Conservation (phyloP, 2,797 vertebrate genomes). For the Pseudochirops corinnae region DNA sequence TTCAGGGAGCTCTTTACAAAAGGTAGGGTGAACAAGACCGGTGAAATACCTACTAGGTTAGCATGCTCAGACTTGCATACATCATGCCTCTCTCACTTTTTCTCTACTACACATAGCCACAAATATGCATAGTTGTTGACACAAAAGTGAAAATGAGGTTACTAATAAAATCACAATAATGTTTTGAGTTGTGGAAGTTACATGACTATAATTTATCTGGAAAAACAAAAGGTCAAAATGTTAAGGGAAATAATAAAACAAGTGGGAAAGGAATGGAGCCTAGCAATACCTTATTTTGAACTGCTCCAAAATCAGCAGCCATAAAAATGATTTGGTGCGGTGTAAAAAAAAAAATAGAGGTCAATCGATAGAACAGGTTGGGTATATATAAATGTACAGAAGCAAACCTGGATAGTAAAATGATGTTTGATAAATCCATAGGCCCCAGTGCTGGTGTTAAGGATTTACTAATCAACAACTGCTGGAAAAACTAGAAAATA, state of each 20-base stretch:
- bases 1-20: too few relatives aligned
- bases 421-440: too few relatives aligned
- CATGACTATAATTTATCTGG: neutral
- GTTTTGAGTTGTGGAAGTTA: neutral
- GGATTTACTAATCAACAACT: too few relatives aligned
- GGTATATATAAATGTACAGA: neutral
- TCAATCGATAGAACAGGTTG: neutral
- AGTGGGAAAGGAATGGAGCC: too few relatives aligned
- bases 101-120: neutral
- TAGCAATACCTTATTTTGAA: neutral
- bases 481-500: too few relatives aligned
- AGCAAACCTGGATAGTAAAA: neutral
- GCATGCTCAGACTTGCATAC: neutral
- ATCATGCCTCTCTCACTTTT: neutral
- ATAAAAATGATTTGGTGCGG: neutral
- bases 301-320: neutral
- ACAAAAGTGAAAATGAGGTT: too few relatives aligned
- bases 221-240: neutral
- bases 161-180: neutral
- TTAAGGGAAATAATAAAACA: neutral
- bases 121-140: neutral
- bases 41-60: too few relatives aligned
- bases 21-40: neutral
- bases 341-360: too few relatives aligned
- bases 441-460: too few relatives aligned